Evolutionary conservation across 2,888 invertebrate species (phyloP).

Genomic region (Heliothis peltigera): DNA sequence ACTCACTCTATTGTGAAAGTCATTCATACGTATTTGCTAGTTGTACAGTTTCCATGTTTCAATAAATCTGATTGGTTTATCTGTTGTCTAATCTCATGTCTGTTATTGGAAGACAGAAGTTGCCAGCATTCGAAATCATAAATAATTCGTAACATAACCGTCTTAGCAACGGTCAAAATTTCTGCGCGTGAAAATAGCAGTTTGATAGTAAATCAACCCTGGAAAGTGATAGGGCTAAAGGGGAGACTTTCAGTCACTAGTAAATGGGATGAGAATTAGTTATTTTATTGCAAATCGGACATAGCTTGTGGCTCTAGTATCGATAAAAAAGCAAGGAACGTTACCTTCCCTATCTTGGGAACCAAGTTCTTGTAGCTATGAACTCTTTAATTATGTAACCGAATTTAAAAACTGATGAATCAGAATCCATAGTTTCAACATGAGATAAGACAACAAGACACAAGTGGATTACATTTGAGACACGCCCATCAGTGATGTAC

Average conservation of each 20-base stretch:
- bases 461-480: not conserved
- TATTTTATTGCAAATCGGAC: no score
- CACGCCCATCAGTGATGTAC: constrained; percentile 1
- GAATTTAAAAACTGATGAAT: not conserved
- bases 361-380: no score
- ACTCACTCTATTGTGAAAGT: not conserved
- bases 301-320: no score
- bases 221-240: no score
- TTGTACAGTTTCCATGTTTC: constrained; percentile 9
- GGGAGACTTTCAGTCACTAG: no score
- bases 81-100: not conserved
- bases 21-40: not conserved
- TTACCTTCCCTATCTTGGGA: no score
- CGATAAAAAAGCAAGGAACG: no score
- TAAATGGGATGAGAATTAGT: no score
- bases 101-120: not conserved
- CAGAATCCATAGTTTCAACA: not conserved
- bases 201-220: no score
- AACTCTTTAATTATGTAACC: not conserved
- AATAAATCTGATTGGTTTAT: not conserved
- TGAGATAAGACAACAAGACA: constrained; percentile 8
- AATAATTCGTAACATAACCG: not conserved
- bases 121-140: no score
- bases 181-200: no score
- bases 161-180: no score